Evolutionary conservation across 1,140 invertebrate genomes (phyloP).

Genomic region (Danaus melanippus): DNA sequence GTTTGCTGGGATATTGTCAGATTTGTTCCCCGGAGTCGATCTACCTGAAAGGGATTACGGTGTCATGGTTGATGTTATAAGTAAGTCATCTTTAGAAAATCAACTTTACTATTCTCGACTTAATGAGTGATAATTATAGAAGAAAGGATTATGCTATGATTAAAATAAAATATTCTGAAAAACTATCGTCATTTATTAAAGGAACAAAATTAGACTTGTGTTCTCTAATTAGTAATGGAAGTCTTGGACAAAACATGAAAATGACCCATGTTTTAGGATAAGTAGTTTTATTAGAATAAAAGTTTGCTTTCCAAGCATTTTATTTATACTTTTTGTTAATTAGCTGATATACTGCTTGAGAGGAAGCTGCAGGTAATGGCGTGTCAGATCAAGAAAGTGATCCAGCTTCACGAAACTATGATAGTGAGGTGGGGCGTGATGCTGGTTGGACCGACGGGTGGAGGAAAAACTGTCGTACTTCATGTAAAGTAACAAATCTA

Average conservation of each 20-base stretch:
- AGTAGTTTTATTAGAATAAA: no score
- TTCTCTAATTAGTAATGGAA: no score
- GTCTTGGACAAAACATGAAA: no score
- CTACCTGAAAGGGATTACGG: constrained; percentile 87
- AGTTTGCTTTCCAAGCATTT: no score
- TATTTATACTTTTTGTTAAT: no score
- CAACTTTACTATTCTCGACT: constrained; percentile 2
- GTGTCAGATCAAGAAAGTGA: constrained; percentile 82
- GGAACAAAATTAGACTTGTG: no score
- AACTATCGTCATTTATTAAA: no score
- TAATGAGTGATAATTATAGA: no score
- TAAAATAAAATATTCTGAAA: no score
- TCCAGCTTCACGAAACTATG: constrained; percentile 93
- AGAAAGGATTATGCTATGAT: no score
- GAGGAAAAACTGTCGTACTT: constrained; percentile 82
- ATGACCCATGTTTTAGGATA: no score
- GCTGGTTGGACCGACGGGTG: constrained; percentile 91
- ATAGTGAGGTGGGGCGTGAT: constrained; percentile 94
- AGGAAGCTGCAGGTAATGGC: constrained; percentile 75
- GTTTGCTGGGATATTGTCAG: constrained; percentile 89
- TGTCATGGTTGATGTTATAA: constrained; percentile 76
- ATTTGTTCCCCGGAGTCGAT: constrained; percentile 89
- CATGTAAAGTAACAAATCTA: no score
- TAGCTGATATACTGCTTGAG: constrained; percentile 49
- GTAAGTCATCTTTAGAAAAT: constrained; percentile 30